These are phyloP conservation scores for Drosophila pectinifera DNA, from an alignment of 1,140 invertebrate species.

Conservation along the genomic window DNA sequence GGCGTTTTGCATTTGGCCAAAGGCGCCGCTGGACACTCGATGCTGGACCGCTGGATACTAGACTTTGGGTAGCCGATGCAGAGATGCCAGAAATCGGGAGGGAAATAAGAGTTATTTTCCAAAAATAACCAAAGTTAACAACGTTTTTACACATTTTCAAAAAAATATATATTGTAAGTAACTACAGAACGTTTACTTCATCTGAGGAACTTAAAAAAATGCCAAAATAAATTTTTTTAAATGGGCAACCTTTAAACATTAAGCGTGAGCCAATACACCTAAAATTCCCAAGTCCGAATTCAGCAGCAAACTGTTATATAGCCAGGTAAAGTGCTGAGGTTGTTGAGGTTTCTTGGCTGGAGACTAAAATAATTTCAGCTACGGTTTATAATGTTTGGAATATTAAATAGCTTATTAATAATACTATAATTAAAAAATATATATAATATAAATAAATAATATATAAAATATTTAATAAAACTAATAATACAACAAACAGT, in stretches of 20 bases:
- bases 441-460: background rate
- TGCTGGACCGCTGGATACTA: slow-evolving; percentile 4
- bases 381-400: too few species aligned
- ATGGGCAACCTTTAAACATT: background rate
- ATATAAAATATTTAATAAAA: background rate
- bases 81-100: slow-evolving; percentile 2
- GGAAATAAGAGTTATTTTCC: background rate
- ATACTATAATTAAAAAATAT: too few species aligned
- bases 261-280: too few species aligned
- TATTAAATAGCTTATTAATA: too few species aligned
- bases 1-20: slow-evolving; percentile 68
- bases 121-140: background rate
- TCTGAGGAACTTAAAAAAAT: background rate
- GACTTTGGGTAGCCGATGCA: background rate
- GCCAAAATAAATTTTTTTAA: too few species aligned
- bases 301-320: background rate
- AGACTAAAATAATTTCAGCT: too few species aligned
- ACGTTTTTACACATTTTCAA: background rate
- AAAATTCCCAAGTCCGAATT: background rate
- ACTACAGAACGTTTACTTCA: background rate
- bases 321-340: too few species aligned
- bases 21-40: slow-evolving; percentile 61
- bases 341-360: background rate
- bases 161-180: too few species aligned
- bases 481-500: too few species aligned